phyloP scores from a whole-genome alignment of 2,113 vertebrate species.

The Calyptommatus sinebrachiatus region DNA sequence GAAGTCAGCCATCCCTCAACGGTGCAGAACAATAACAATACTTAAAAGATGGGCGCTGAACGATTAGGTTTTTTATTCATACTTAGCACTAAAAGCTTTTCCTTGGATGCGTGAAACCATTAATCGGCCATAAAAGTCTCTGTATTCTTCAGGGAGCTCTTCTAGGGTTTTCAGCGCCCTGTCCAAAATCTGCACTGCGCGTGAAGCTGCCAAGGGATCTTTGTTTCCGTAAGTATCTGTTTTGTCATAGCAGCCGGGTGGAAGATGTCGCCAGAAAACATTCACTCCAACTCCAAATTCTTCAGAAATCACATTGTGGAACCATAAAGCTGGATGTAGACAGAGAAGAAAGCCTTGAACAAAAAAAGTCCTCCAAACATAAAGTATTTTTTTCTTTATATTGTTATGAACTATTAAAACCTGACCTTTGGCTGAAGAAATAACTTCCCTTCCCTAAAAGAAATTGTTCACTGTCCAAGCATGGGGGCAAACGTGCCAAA shows the following conservation, averaged over 20 bases:
- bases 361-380: slow-evolving; percentile 29
- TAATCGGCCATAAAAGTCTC: slow-evolving; percentile 90
- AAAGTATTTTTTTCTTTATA: not conserved
- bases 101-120: slow-evolving; percentile 90
- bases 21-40: no score
- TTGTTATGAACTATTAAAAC: not conserved
- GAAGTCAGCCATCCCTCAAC: no score
- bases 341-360: slow-evolving; percentile 24
- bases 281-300: slow-evolving; percentile 93
- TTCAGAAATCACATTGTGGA: slow-evolving; percentile 91
- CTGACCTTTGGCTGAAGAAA: no score
- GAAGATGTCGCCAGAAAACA: slow-evolving; percentile 92
- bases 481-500: no score
- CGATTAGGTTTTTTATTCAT: slow-evolving; percentile 54
- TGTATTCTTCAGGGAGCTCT: slow-evolving; percentile 87
- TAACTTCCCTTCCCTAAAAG: no score
- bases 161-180: slow-evolving; percentile 83
- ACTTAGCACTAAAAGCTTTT: slow-evolving; percentile 72
- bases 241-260: slow-evolving; percentile 84
- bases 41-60: not conserved
- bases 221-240: slow-evolving; percentile 94
- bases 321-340: slow-evolving; percentile 86
- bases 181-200: slow-evolving; percentile 87
- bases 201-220: slow-evolving; percentile 83
- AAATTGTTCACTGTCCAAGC: no score